Percentiles rank a stretch among this genome's conserved stretches.
phyloP scores from a whole-genome alignment of 2,797 vertebrate species.

The Melanotaenia maccullochi region DNA sequence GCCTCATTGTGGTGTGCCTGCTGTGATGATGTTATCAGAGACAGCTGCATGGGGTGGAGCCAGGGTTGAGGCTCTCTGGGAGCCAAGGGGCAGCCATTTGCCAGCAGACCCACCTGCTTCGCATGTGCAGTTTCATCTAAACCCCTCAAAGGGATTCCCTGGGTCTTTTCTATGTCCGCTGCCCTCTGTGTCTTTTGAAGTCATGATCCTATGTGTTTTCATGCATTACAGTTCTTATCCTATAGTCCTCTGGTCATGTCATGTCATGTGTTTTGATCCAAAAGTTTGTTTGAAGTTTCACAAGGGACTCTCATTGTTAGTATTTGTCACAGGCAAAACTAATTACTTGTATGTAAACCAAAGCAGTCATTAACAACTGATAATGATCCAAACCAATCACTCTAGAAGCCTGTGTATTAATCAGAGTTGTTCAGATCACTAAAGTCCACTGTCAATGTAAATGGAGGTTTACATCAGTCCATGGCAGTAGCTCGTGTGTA shows the following conservation, averaged over 20 bases:
- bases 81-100: slow-evolving; percentile 74
- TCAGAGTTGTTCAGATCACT: slow-evolving; percentile 22
- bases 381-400: slow-evolving; percentile 38
- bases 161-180: slow-evolving; percentile 65
- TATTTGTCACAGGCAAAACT: slow-evolving; percentile 48
- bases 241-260: slow-evolving; percentile 60
- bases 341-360: slow-evolving; percentile 31
- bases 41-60: slow-evolving; percentile 80
- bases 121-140: slow-evolving; percentile 73
- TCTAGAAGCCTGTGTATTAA: slow-evolving; percentile 36
- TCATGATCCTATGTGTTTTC: slow-evolving; percentile 71
- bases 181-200: slow-evolving; percentile 65
- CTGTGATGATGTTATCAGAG: slow-evolving; percentile 76
- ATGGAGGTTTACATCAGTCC: slow-evolving; percentile 43
- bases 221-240: slow-evolving; percentile 70
- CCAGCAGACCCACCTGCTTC: slow-evolving; percentile 75
- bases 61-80: slow-evolving; percentile 54
- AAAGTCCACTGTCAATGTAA: slow-evolving; percentile 27
- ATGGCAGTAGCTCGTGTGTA: slow-evolving; percentile 45
- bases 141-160: slow-evolving; percentile 81
- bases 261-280: slow-evolving; percentile 66
- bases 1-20: slow-evolving; percentile 73
- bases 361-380: slow-evolving; percentile 37
- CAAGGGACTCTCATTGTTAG: slow-evolving; percentile 43
- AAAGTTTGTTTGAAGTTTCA: slow-evolving; percentile 73